Evolutionary conservation across 2,888 invertebrate species (phyloP).

Genomic region (Dryococelus australis): DNA sequence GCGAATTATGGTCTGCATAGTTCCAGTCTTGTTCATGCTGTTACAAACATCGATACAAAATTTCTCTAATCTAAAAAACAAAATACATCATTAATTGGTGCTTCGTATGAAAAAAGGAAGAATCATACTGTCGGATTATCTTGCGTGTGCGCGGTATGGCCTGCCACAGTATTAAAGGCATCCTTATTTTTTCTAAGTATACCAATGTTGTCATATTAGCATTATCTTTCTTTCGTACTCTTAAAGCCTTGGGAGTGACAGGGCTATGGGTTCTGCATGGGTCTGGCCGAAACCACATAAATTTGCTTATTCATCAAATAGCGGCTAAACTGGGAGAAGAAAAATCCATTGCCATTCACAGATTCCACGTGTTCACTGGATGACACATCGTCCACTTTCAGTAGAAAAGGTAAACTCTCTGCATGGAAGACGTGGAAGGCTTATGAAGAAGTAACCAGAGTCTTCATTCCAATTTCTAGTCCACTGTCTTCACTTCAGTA

Average conservation of each 20-base stretch:
- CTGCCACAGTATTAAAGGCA: background rate
- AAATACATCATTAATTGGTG: background rate
- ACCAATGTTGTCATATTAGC: background rate
- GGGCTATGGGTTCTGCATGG: conserved; percentile 31
- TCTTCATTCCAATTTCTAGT: conserved; percentile 6
- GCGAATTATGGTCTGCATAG: background rate
- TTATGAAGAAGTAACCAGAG: background rate
- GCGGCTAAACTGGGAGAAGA: conserved; percentile 24
- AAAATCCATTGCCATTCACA: conserved; percentile 29
- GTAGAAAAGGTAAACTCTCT: conserved; percentile 17
- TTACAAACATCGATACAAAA: background rate
- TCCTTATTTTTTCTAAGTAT: background rate
- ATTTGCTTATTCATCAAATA: conserved; percentile 32
- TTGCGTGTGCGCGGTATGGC: conserved; percentile 28
- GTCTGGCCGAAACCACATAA: background rate
- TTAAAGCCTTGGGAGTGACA: conserved; percentile 6
- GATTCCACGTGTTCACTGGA: conserved; percentile 32
- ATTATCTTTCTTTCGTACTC: conserved; percentile 17
- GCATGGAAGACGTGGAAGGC: conserved; percentile 30
- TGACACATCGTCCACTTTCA: conserved; percentile 34
- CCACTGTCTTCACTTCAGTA: background rate
- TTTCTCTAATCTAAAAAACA: background rate
- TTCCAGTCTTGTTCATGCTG: background rate
- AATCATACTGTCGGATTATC: conserved; percentile 25
- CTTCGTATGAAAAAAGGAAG: conserved; percentile 19